Conservation (phyloP, 1,140 invertebrate species). For the Drosophila pallidifrons region DNA sequence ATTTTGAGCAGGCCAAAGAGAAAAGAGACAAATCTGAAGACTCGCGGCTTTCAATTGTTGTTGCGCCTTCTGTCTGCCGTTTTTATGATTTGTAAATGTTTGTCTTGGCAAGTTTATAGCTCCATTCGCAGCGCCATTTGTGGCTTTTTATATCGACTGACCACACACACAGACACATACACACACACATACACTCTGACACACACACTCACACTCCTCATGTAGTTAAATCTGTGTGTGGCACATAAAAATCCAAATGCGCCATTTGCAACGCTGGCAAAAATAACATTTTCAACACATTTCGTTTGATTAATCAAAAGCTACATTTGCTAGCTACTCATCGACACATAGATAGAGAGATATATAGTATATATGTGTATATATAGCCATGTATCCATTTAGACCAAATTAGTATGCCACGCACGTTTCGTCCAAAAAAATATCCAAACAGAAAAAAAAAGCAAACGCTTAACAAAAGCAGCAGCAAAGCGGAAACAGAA, state of each 20-base stretch:
- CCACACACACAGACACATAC: conserved; percentile 3
- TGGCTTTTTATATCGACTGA: conserved; percentile 62
- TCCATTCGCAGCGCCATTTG: conserved; percentile 71
- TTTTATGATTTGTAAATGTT: conserved; percentile 83
- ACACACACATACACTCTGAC: not conserved
- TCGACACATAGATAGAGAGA: not conserved
- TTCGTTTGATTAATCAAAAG: conserved; percentile 76
- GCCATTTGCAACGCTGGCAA: conserved; percentile 73
- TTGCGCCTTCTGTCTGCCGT: conserved; percentile 31
- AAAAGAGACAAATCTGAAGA: conserved; percentile 22
- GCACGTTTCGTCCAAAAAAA: conserved; percentile 66
- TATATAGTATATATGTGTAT: conserved; percentile 6
- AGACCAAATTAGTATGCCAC: conserved; percentile 79
- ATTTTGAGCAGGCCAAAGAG: conserved; percentile 31
- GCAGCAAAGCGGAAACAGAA: conserved; percentile 68
- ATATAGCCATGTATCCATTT: conserved; percentile 56
- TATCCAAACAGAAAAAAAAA: conserved; percentile 32
- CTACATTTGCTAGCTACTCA: conserved; percentile 15
- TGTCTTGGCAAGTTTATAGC: conserved; percentile 70
- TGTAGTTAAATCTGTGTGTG: conserved; percentile 59
- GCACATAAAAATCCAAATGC: conserved; percentile 76
- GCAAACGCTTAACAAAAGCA: conserved; percentile 48
- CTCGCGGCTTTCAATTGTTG: conserved; percentile 6
- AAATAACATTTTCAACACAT: conserved; percentile 83
- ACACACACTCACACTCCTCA: conserved; percentile 17